Percentiles rank a stretch among this genome's conserved stretches.
Conservation (phyloP, 2,888 invertebrate genomes). For the Ramazzottius varieornatus region DNA sequence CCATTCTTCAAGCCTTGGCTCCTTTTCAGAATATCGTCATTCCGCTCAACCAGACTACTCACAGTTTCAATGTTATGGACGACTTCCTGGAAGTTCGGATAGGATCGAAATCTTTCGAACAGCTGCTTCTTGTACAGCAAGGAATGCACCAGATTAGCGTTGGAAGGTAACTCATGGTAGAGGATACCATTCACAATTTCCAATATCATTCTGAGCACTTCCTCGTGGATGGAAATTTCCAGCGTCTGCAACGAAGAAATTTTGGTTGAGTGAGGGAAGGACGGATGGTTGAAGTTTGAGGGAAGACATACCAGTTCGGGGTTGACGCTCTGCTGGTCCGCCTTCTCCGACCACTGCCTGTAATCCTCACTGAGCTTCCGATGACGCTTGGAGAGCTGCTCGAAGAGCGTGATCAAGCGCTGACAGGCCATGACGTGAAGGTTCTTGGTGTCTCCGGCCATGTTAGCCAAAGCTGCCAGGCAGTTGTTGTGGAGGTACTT, state of each 20-base stretch:
- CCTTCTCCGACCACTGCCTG: neutral
- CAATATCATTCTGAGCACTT: conserved; percentile 77
- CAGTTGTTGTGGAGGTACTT: conserved; percentile 96
- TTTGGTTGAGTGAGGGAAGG: no score
- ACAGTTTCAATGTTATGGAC: conserved; percentile 83
- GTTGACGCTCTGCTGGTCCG: neutral
- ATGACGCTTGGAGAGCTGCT: conserved; percentile 7
- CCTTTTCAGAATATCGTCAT: no score
- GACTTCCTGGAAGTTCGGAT: conserved; percentile 68
- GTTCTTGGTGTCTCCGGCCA: conserved; percentile 70
- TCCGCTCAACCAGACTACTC: conserved; percentile 15
- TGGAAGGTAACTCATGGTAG: conserved; percentile 54
- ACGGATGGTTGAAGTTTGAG: no score
- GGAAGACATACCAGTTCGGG: neutral
- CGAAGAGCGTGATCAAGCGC: conserved; percentile 37
- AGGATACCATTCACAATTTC: conserved; percentile 91
- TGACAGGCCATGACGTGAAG: conserved; percentile 89
- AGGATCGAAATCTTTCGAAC: conserved; percentile 57
- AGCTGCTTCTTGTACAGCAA: conserved; percentile 69
- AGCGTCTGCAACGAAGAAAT: conserved; percentile 36
- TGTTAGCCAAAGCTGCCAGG: conserved; percentile 85
- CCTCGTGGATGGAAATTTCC: conserved; percentile 70
- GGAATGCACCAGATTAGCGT: conserved; percentile 77
- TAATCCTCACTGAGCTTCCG: neutral
- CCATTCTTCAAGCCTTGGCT: no score